phyloP scores from a whole-genome alignment of 2,888 invertebrate genomes.

The Stenodera caucasica region DNA sequence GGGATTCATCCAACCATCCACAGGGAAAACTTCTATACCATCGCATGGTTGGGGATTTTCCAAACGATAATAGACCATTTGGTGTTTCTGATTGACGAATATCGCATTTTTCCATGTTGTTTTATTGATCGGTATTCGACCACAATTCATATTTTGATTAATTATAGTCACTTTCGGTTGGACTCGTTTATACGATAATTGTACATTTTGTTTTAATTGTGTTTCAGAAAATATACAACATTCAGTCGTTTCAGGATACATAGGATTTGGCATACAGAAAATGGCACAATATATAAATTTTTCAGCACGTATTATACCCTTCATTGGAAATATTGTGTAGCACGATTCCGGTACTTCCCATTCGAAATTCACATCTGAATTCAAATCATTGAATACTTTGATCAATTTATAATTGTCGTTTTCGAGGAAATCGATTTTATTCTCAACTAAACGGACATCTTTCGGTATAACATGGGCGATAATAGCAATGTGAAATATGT shows the following conservation, averaged over 20 bases:
- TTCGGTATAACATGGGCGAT: slow-evolving; percentile 53
- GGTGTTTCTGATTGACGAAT: not conserved
- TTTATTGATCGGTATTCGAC: not conserved
- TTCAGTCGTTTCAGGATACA: slow-evolving; percentile 40
- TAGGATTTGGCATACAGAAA: slow-evolving; percentile 41
- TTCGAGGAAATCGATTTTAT: slow-evolving; percentile 33
- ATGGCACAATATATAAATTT: slow-evolving; percentile 58
- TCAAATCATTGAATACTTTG: slow-evolving; percentile 60
- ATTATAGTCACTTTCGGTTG: not conserved
- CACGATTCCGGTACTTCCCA: slow-evolving; percentile 59
- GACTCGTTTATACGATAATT: slow-evolving; percentile 23
- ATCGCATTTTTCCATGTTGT: not conserved
- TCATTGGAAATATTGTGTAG: slow-evolving; percentile 58
- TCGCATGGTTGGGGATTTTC: slow-evolving; percentile 33
- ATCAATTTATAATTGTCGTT: slow-evolving; percentile 55
- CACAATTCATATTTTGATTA: not conserved
- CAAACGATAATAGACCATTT: slow-evolving; percentile 3
- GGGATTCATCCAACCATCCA: slow-evolving; percentile 33
- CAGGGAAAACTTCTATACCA: slow-evolving; percentile 40
- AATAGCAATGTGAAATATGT: slow-evolving; percentile 52
- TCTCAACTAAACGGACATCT: slow-evolving; percentile 35
- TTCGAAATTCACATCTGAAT: slow-evolving; percentile 58
- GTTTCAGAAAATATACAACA: slow-evolving; percentile 48
- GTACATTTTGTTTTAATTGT: slow-evolving; percentile 40
- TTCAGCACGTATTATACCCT: slow-evolving; percentile 59